These are phyloP conservation scores for Kryptolebias marmoratus DNA, from an alignment of 2,113 vertebrate species.

Conservation along the genomic window DNA sequence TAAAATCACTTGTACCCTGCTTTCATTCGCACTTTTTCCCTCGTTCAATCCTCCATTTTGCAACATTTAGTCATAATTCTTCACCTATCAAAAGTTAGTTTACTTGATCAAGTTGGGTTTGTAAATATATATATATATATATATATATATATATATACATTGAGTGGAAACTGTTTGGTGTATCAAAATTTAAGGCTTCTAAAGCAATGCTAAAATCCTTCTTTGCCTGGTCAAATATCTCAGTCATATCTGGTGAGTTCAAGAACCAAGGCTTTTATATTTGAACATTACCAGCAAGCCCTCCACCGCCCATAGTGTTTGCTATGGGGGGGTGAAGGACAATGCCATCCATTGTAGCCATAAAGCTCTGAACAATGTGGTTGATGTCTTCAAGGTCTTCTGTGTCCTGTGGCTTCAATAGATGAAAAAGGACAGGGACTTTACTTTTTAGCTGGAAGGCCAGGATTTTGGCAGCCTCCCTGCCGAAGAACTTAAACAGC, in stretches of 20 bases:
- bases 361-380: background rate
- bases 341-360: background rate
- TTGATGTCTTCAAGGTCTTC: background rate
- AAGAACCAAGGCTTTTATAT: background rate
- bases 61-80: constrained; percentile 16
- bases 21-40: constrained; percentile 33
- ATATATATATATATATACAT: constrained; percentile 11
- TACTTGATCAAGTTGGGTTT: background rate
- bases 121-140: constrained; percentile 21
- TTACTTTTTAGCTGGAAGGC: background rate
- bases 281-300: background rate
- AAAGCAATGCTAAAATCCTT: background rate
- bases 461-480: background rate
- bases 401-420: background rate
- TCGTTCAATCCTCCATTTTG: constrained; percentile 31
- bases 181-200: background rate
- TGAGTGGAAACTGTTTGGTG: background rate
- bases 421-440: background rate
- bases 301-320: background rate
- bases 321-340: too few species aligned
- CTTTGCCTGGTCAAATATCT: too few species aligned
- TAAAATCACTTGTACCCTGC: constrained; percentile 33
- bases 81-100: constrained; percentile 21
- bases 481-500: background rate
- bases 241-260: background rate